phyloP scores from a whole-genome alignment of 2,113 vertebrate genomes.

The Picathartes gymnocephalus region DNA sequence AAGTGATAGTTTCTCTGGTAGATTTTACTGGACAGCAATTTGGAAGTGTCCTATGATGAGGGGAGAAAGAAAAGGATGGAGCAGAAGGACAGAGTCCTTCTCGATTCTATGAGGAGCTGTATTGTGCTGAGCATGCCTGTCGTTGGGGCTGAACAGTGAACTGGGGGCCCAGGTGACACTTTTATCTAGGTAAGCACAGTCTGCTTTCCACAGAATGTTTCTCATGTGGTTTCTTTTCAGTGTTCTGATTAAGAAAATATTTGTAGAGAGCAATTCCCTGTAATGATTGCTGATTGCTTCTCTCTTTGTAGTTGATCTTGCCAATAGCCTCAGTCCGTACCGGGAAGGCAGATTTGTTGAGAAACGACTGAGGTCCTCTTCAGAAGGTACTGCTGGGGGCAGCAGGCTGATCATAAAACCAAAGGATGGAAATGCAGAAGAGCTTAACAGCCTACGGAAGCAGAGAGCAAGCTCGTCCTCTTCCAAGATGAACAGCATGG shows the following conservation, averaged over 20 bases:
- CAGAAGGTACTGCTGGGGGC: conserved; percentile 91
- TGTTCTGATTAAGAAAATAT: background rate
- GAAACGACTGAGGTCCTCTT: conserved; percentile 88
- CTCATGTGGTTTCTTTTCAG: fast-evolving
- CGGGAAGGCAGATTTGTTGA: conserved; percentile 88
- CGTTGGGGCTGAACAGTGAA: background rate
- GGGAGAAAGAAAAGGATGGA: background rate
- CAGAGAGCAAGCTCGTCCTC: conserved; percentile 89
- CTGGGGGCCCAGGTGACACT: background rate
- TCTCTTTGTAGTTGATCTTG: conserved; percentile 62
- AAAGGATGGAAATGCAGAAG: conserved; percentile 79
- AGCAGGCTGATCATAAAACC: conserved; percentile 84
- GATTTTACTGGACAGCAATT: background rate
- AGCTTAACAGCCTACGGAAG: conserved; percentile 79
- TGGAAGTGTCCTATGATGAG: background rate
- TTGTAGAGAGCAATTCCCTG: background rate
- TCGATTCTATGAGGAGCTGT: background rate
- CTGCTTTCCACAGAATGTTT: background rate
- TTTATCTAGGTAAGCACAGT: fast-evolving
- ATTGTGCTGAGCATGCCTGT: background rate
- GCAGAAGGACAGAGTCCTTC: background rate
- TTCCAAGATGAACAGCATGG: conserved; percentile 97
- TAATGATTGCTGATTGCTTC: background rate
- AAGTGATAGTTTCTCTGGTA: background rate
- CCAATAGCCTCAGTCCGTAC: conserved; percentile 82